Percentiles rank a stretch among this genome's conserved stretches.
These are phyloP conservation scores for Promerops cafer DNA, from an alignment of 2,113 vertebrate genomes.

Conservation along the genomic window DNA sequence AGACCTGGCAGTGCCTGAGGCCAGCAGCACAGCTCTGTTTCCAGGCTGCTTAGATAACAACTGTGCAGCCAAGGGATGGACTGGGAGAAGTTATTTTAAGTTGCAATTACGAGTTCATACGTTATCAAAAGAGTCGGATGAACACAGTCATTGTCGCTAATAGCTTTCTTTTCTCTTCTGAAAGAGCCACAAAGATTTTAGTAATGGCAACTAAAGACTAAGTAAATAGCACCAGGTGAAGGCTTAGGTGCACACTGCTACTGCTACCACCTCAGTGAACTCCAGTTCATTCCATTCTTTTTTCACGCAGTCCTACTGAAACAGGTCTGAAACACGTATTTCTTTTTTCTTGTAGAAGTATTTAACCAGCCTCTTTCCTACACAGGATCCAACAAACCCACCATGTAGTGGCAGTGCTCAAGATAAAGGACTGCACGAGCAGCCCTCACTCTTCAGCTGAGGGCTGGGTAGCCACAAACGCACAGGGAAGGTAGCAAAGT, in stretches of 20 bases:
- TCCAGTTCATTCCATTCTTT: neutral
- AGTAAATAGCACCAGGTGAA: neutral
- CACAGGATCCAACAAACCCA: neutral
- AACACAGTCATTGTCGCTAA: neutral
- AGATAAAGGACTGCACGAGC: neutral
- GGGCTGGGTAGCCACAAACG: neutral
- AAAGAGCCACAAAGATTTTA: neutral
- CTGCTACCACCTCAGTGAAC: neutral
- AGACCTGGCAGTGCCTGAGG: neutral
- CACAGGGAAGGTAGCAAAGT: neutral
- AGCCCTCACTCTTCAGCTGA: neutral
- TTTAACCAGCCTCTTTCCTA: neutral
- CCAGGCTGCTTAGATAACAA: neutral
- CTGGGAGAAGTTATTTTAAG: slow-evolving; percentile 17
- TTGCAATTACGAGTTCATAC: neutral
- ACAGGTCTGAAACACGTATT: neutral
- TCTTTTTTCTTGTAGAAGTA: neutral
- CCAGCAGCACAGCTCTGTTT: neutral
- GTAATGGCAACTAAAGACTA: neutral
- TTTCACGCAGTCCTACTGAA: neutral
- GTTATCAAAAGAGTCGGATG: slow-evolving; percentile 1
- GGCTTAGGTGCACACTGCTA: neutral
- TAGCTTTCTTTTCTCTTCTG: neutral
- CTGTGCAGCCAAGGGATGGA: neutral
- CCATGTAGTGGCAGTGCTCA: neutral